Evolutionary conservation across 2,888 invertebrate genomes (phyloP).

Genomic region (Drosophila flavopinicola): DNA sequence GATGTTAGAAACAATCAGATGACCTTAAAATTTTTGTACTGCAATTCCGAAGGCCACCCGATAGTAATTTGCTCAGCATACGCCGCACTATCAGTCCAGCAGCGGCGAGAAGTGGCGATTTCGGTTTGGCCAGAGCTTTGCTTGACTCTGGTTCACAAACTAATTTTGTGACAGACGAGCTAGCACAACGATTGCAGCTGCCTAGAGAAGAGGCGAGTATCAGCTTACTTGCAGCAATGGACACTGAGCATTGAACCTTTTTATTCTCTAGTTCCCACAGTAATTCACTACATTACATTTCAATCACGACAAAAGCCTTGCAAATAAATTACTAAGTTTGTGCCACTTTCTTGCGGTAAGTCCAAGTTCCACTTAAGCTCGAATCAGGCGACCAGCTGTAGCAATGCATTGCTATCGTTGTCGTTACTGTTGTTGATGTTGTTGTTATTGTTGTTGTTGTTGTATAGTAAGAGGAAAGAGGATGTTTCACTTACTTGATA

Average conservation of each 20-base stretch:
- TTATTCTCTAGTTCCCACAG: constrained; percentile 38
- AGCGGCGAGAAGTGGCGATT: no score
- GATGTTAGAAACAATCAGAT: no score
- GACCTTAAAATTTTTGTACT: no score
- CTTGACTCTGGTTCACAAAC: no score
- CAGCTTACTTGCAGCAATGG: constrained; percentile 7
- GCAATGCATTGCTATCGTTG: constrained; percentile 9
- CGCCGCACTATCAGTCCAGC: no score
- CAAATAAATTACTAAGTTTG: constrained; percentile 66
- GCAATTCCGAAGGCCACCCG: no score
- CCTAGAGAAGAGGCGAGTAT: no score
- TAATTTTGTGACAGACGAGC: no score
- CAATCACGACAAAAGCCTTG: constrained; percentile 65
- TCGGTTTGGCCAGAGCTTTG: no score
- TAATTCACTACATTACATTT: constrained; percentile 61
- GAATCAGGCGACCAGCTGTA: constrained; percentile 47
- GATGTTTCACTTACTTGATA: constrained; percentile 88
- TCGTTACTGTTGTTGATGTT: not conserved
- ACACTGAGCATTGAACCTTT: constrained; percentile 17
- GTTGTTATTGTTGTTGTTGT: not conserved
- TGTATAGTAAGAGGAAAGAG: not conserved
- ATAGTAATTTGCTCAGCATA: no score
- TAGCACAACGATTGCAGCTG: no score
- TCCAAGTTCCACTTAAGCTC: constrained; percentile 18
- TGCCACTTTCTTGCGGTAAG: constrained; percentile 21